Conservation (phyloP, 92 coral and sea anemone genomes). For the Palythoa grandiflora region DNA sequence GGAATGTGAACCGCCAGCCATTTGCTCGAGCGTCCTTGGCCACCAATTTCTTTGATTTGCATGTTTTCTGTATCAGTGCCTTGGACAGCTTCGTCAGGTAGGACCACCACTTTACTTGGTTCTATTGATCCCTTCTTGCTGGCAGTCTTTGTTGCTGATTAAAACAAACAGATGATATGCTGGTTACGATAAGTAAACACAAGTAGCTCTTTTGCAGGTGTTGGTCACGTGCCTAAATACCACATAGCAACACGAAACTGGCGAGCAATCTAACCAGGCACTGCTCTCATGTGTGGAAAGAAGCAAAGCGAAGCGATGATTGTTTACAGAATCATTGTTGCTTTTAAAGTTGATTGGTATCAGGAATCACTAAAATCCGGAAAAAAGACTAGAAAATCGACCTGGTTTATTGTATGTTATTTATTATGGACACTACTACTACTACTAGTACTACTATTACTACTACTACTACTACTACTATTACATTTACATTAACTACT, state of each 20-base stretch:
- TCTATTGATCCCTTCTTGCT: slow-evolving; percentile 70
- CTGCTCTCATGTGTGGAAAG: neutral
- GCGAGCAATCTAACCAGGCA: too few species aligned
- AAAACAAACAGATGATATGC: neutral
- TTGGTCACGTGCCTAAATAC: too few species aligned
- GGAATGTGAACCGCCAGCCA: slow-evolving; percentile 99
- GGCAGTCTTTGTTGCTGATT: slow-evolving; percentile 35
- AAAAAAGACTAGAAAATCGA: too few species aligned
- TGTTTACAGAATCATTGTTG: too few species aligned
- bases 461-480: too few species aligned
- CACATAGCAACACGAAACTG: too few species aligned
- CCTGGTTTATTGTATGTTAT: too few species aligned
- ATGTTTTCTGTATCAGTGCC: slow-evolving; percentile 86
- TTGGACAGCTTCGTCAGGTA: slow-evolving; percentile 85
- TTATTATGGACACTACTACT: too few species aligned
- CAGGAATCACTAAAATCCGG: too few species aligned
- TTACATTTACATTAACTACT: too few species aligned
- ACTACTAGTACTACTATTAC: too few species aligned
- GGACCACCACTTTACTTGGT: slow-evolving; percentile 86
- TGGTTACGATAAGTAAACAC: neutral
- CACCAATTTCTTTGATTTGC: slow-evolving; percentile 91
- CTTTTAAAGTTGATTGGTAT: too few species aligned
- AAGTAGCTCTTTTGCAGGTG: neutral
- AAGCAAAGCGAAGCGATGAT: neutral
- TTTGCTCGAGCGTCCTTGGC: slow-evolving; percentile 72